These are phyloP conservation scores for Astreopora myriophthalma DNA, from an alignment of 64 coral and sea anemone species.

Conservation along the genomic window DNA sequence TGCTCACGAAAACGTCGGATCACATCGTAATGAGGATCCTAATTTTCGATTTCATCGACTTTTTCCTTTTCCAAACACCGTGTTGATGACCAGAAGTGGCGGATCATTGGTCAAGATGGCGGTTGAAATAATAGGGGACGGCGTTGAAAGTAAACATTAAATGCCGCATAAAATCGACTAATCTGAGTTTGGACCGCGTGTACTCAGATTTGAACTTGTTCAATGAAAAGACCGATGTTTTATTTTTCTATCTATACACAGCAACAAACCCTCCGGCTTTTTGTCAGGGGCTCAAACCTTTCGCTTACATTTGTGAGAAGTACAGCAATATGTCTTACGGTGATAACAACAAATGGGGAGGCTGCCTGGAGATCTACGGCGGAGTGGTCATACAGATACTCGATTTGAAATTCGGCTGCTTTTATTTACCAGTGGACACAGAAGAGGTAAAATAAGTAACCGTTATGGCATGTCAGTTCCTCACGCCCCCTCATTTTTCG, in stretches of 20 bases:
- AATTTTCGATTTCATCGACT: too few species aligned
- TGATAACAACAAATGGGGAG: conserved; percentile 26
- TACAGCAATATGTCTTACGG: conserved; percentile 25
- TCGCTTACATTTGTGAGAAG: neutral
- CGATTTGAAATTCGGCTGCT: neutral
- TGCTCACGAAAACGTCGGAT: too few species aligned
- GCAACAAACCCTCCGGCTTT: conserved; percentile 29
- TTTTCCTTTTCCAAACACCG: too few species aligned
- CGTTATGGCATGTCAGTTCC: too few species aligned
- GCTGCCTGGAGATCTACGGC: conserved; percentile 19
- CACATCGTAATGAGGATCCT: too few species aligned
- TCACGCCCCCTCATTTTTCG: too few species aligned
- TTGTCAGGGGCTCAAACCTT: neutral
- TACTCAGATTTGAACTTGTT: neutral
- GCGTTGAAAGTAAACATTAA: too few species aligned
- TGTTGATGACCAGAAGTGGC: too few species aligned
- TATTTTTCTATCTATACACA: neutral
- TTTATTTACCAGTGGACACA: neutral
- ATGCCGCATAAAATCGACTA: too few species aligned
- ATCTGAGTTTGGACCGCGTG: too few species aligned
- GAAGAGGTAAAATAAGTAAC: neutral
- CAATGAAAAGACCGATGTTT: neutral
- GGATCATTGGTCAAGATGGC: too few species aligned
- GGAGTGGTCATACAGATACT: neutral
- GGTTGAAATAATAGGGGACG: too few species aligned